A percentile compares a stretch with the other conserved stretches of the same genome.
Evolutionary conservation across 2,797 vertebrate species (phyloP).

Genomic region (Arrhamphus sclerolepis): DNA sequence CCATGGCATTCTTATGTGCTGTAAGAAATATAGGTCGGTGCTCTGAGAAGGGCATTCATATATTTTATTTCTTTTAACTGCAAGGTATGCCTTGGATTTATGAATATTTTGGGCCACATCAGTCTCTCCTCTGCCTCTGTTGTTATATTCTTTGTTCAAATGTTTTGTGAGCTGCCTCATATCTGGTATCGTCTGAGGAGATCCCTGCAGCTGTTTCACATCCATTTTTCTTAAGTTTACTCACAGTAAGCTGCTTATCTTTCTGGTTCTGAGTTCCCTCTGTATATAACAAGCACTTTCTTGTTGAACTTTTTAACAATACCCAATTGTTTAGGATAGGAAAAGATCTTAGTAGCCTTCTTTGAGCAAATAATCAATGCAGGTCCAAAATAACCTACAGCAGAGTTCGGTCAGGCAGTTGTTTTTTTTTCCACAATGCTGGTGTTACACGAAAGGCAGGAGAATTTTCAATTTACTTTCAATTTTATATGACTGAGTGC

Average conservation of each 20-base stretch:
- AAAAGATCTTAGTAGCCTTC: no score
- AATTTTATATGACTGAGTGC: no score
- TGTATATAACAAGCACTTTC: not conserved
- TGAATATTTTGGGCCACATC: conserved; percentile 1
- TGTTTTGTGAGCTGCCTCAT: not conserved
- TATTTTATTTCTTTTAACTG: conserved; percentile 2
- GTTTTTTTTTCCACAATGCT: no score
- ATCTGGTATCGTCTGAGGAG: conserved; percentile 6
- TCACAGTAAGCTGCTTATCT: not conserved
- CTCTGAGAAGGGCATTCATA: not conserved
- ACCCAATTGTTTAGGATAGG: no score
- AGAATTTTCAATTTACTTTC: no score
- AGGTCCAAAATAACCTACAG: no score
- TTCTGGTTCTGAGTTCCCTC: not conserved
- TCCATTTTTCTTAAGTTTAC: conserved; percentile 8
- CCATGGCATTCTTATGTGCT: not conserved
- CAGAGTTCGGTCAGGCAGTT: no score
- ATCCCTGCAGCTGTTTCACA: not conserved
- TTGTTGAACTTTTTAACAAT: not conserved
- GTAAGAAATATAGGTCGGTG: not conserved
- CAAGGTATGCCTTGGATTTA: not conserved
- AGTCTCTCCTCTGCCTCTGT: not conserved
- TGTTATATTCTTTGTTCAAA: not conserved
- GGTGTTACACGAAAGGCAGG: no score
- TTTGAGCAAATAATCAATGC: no score